Percentiles rank a stretch among this genome's conserved stretches.
Conservation (phyloP, 2,888 invertebrate species). For the Nymphalis polychloros region DNA sequence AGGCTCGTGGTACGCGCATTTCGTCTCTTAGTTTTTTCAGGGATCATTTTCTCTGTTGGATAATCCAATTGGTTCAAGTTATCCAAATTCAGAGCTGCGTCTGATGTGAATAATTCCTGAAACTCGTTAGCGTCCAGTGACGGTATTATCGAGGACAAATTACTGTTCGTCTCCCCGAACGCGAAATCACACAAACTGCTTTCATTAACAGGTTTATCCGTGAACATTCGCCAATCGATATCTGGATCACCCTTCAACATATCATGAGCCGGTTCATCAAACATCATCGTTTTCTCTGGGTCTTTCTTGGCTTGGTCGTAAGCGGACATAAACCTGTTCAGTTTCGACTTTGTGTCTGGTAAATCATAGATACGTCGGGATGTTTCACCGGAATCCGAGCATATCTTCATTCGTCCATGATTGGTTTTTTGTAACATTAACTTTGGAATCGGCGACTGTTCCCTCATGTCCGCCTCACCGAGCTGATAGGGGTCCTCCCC, state of each 20-base stretch:
- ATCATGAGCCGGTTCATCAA: constrained; percentile 56
- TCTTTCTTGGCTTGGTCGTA: constrained; percentile 49
- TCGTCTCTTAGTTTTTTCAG: constrained; percentile 53
- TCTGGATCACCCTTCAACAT: constrained; percentile 60
- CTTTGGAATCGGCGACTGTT: constrained; percentile 75
- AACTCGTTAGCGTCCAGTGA: constrained; percentile 57
- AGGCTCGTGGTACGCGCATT: constrained; percentile 51
- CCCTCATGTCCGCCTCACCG: constrained; percentile 73
- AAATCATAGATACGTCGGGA: constrained; percentile 58
- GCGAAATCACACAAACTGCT: constrained; percentile 65
- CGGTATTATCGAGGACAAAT: constrained; percentile 52
- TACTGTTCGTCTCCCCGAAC: constrained; percentile 60
- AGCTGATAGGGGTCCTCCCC: constrained; percentile 75
- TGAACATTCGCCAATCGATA: constrained; percentile 59
- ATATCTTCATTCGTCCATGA: constrained; percentile 59
- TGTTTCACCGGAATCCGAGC: constrained; percentile 45
- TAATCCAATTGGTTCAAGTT: constrained; percentile 49
- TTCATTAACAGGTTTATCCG: constrained; percentile 51
- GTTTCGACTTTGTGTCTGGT: constrained; percentile 44
- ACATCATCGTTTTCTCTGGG: constrained; percentile 46
- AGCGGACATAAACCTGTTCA: constrained; percentile 45
- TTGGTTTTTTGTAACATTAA: constrained; percentile 71
- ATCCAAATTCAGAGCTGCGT: constrained; percentile 53
- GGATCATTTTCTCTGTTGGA: constrained; percentile 42
- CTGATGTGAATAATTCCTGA: constrained; percentile 56